Base-by-base conservation (phyloP, 2,113 vertebrate species). In the Xyrauchen texanus region DNA sequence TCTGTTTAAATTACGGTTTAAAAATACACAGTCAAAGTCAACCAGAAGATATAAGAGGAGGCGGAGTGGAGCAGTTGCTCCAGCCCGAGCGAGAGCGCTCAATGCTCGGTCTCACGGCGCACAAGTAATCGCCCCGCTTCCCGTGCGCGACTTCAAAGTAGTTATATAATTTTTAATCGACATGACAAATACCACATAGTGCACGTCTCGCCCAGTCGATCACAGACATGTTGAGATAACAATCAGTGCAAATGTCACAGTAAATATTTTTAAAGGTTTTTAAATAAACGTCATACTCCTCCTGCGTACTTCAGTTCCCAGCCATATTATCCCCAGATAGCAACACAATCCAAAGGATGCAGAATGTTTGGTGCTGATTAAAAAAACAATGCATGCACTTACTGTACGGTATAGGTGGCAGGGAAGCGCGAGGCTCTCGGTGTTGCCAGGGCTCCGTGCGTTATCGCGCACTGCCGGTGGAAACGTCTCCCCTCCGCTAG, bases 401-500 rank as follows among this genome's bases (percentile, higher is more conserved):
- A 96, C 96, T 94, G 94, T 94, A 83, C 91, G 95, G 93, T 94
- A 93, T 91, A 91, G 86, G 90, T 91, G 91, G 92, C 91, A 87
- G 86, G 78, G 88, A 89, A 85, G 90, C 87, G 91, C 87, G 87
- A 88, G 92, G 87, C 83, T 89, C 90, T 93, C 89, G 88, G 89
- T 89, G 90, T 87, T 91, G 91, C 90, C 92, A 87, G 87, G 88
- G 87, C 90, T 91, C 90, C 89, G 88, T 88, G 90, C 91, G 94
- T 74, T 63, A 45, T 74, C 93, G 93, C 90, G 92, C 92, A 93
- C 93, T 91, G 93, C 93, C 92, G 94, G 86, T 92, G 90, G 93
- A 94, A 94, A 93, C 92, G 94, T 92, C 94, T 95, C 94, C 94
- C 93, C 94, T 93, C 90, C 91, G 89, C 91, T 87, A 91, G 91